A percentile compares a stretch with the other conserved stretches of the same genome.
phyloP scores from a whole-genome alignment of 2,797 vertebrate genomes.

The Chelidonichthys spinosus region DNA sequence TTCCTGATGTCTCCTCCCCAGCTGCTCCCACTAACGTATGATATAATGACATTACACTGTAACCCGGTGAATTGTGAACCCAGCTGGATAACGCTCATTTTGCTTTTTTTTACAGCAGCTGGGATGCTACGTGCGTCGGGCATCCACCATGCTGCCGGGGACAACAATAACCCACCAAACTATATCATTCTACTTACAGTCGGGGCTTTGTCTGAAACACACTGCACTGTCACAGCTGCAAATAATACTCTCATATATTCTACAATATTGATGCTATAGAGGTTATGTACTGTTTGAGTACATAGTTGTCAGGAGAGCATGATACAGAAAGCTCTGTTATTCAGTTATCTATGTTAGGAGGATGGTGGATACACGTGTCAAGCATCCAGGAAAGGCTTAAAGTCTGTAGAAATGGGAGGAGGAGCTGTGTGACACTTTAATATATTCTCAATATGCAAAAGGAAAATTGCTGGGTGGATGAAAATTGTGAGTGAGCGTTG shows the following conservation, averaged over 20 bases:
- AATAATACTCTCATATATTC: background rate
- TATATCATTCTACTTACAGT: slow-evolving; percentile 12
- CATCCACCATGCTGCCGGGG: slow-evolving; percentile 17
- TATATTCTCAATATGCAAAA: background rate
- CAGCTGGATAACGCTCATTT: slow-evolving; percentile 61
- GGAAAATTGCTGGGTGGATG: background rate
- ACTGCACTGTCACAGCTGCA: slow-evolving; percentile 17
- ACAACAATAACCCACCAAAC: slow-evolving; percentile 21
- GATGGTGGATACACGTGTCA: background rate
- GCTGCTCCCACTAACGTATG: slow-evolving; percentile 70
- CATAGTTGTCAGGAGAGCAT: background rate
- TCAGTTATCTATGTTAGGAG: background rate
- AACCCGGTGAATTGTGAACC: slow-evolving; percentile 63
- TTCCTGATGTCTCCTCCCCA: slow-evolving; percentile 52
- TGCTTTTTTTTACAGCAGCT: slow-evolving; percentile 52
- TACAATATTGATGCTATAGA: background rate
- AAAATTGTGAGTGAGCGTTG: background rate
- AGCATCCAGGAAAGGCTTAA: background rate
- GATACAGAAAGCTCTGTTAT: background rate
- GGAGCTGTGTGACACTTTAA: background rate
- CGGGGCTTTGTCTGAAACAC: slow-evolving; percentile 23
- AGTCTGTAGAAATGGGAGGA: background rate
- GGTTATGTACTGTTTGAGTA: background rate
- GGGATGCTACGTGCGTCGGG: slow-evolving; percentile 30
- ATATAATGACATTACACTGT: slow-evolving; percentile 64